Evolutionary conservation across 1,140 invertebrate genomes (phyloP).

Genomic region (Brachionus calyciflorus): DNA sequence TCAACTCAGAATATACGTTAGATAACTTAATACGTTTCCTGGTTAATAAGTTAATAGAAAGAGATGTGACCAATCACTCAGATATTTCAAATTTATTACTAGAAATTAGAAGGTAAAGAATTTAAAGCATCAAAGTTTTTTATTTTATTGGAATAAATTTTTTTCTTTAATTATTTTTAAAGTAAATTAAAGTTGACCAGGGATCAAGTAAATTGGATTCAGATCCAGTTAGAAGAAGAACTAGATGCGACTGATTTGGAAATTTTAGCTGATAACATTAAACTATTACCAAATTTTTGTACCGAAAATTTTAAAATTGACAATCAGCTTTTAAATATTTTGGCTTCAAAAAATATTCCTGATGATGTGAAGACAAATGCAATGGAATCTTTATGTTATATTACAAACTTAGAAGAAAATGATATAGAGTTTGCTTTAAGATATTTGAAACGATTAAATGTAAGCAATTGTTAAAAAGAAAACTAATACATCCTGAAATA

Average conservation of each 20-base stretch:
- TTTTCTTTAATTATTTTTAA: neutral
- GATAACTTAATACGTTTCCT: neutral
- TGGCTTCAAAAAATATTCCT: neutral
- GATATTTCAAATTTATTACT: neutral
- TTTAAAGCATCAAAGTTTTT: neutral
- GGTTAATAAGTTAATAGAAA: conserved; percentile 28
- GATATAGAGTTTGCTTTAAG: conserved; percentile 2
- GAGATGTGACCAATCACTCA: neutral
- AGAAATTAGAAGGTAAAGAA: conserved; percentile 31
- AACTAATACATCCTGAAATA: no score
- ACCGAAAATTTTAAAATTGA: conserved; percentile 33
- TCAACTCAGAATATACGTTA: neutral
- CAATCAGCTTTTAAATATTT: neutral
- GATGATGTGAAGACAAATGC: neutral
- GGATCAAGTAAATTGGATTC: conserved; percentile 3
- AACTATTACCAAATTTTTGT: conserved; percentile 7
- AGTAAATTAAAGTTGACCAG: conserved; percentile 14
- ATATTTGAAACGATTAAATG: neutral
- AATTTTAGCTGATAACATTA: conserved; percentile 17
- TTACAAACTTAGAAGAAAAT: conserved; percentile 4
- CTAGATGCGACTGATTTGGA: conserved; percentile 40
- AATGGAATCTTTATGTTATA: neutral
- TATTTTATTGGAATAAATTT: neutral
- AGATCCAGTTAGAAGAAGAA: conserved; percentile 40
- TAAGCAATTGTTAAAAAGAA: no score